phyloP scores from a whole-genome alignment of 2,888 invertebrate genomes.

The Chrysolina americana region DNA sequence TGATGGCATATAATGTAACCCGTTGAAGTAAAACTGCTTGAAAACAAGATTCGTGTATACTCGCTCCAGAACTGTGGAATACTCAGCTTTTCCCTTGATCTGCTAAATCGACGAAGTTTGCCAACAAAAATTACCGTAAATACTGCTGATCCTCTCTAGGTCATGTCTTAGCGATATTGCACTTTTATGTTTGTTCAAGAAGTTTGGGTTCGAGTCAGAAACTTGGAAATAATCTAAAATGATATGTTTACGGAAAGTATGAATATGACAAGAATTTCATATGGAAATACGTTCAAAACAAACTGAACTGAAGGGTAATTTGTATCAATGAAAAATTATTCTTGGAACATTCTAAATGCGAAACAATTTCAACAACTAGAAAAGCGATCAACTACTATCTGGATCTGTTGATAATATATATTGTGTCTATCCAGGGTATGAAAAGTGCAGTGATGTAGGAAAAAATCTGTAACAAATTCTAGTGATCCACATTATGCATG shows the following conservation, averaged over 20 bases:
- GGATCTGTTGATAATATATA: too few species aligned
- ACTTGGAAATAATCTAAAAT: conserved; percentile 24
- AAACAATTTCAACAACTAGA: not conserved
- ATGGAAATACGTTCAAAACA: not conserved
- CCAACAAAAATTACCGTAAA: conserved; percentile 39
- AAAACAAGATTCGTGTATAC: not conserved
- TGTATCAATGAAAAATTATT: not conserved
- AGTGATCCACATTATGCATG: too few species aligned
- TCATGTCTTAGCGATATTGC: conserved; percentile 36
- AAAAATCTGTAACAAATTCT: too few species aligned
- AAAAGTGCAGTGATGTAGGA: too few species aligned
- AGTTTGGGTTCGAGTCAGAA: conserved; percentile 19
- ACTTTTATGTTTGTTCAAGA: conserved; percentile 33
- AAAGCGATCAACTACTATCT: not conserved
- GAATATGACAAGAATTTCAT: conserved; percentile 21
- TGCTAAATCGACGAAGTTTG: conserved; percentile 38
- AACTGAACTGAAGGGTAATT: not conserved
- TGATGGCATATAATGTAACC: not conserved
- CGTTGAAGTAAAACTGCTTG: not conserved
- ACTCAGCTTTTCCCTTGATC: conserved; percentile 28
- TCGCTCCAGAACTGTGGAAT: not conserved
- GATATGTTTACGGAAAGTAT: conserved; percentile 5
- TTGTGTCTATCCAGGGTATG: too few species aligned
- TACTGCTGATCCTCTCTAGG: conserved; percentile 36
- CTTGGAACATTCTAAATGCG: not conserved